Conservation (phyloP, 1,140 invertebrate genomes). For the Drepana arcuata region DNA sequence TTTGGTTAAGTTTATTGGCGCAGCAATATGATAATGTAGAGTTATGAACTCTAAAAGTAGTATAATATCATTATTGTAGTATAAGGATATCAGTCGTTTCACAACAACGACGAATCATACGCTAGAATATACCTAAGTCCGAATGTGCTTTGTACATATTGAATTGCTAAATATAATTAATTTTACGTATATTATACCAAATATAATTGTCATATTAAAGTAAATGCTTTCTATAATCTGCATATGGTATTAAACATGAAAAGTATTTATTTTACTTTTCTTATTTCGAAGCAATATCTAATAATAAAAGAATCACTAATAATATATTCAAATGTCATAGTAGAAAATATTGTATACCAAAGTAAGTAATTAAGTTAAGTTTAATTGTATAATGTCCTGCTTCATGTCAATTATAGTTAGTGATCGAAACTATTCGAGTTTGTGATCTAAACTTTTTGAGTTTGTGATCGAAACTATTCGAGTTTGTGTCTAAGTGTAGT, state of each 20-base stretch:
- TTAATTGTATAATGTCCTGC: constrained; percentile 38
- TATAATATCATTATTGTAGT: constrained; percentile 6
- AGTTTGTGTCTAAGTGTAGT: too few relatives aligned
- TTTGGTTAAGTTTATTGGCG: constrained; percentile 34
- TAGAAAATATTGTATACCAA: constrained; percentile 24
- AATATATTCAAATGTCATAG: too few relatives aligned
- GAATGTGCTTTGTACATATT: constrained; percentile 58
- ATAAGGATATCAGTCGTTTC: constrained; percentile 24
- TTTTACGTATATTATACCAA: constrained; percentile 55
- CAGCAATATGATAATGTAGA: constrained; percentile 45
- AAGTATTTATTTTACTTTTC: too few relatives aligned
- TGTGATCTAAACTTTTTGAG: constrained; percentile 40
- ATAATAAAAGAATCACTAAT: too few relatives aligned
- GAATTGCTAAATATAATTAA: too few relatives aligned
- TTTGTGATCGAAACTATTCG: constrained; percentile 15
- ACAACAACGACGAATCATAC: constrained; percentile 53
- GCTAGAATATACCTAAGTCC: constrained; percentile 70
- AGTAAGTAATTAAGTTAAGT: constrained; percentile 24
- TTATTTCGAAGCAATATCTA: too few relatives aligned
- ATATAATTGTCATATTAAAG: constrained; percentile 38
- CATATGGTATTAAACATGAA: too few relatives aligned
- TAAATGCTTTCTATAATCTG: too few relatives aligned
- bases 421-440: constrained; percentile 31
- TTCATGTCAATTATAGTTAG: constrained; percentile 66
- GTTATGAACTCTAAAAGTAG: constrained; percentile 49